A percentile compares a stretch with the other conserved stretches of the same genome.
These are phyloP conservation scores for Sebastes baramenuke DNA, from an alignment of 2,797 vertebrate genomes.

Conservation along the genomic window DNA sequence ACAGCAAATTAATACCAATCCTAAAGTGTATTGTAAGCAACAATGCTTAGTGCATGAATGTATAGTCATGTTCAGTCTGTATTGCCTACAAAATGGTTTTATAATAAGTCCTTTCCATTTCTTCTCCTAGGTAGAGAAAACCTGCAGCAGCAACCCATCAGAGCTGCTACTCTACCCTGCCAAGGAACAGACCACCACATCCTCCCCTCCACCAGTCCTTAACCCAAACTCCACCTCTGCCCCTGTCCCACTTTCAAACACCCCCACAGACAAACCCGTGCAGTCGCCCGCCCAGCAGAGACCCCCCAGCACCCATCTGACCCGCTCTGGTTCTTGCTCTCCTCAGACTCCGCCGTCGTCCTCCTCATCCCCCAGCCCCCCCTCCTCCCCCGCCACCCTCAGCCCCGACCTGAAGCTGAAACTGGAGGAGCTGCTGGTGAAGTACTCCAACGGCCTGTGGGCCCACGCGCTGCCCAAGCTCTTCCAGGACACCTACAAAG, in stretches of 20 bases:
- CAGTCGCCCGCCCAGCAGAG: conserved; percentile 44
- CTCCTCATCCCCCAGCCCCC: conserved; percentile 59
- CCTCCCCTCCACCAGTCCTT: conserved; percentile 9
- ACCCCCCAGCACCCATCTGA: conserved; percentile 35
- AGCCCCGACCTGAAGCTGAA: conserved; percentile 86
- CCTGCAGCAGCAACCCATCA: conserved; percentile 81
- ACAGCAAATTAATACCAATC: neutral
- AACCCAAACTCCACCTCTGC: conserved; percentile 28
- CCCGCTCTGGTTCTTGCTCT: conserved; percentile 48
- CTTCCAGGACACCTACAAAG: conserved; percentile 90
- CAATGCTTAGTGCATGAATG: neutral
- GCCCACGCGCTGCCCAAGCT: conserved; percentile 93
- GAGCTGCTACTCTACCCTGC: conserved; percentile 91
- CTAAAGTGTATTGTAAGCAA: neutral
- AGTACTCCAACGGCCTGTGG: conserved; percentile 94
- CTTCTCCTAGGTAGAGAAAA: conserved; percentile 79
- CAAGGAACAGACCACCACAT: conserved; percentile 61
- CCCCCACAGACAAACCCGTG: conserved; percentile 32
- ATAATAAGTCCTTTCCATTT: neutral
- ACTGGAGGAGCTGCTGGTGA: conserved; percentile 88
- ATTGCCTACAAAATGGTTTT: neutral
- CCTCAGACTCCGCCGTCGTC: conserved; percentile 51
- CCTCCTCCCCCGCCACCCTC: conserved; percentile 61
- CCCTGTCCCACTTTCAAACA: conserved; percentile 20
- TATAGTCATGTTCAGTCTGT: neutral